Base-by-base conservation (phyloP, 1,140 invertebrate species). In the Drosophila chauvacae region DNA sequence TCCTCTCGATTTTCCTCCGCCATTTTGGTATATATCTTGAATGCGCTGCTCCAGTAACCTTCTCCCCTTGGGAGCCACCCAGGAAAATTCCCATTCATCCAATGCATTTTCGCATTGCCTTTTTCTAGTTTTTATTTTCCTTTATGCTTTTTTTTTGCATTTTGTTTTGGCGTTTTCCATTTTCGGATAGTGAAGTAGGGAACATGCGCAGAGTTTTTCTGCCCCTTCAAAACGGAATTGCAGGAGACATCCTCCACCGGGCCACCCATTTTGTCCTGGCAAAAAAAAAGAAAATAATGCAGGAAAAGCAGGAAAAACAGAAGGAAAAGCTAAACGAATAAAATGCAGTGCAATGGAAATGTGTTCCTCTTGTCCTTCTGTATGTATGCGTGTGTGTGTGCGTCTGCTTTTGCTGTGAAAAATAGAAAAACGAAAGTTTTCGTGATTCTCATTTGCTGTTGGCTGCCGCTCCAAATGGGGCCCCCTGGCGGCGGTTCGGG, bases 381-480 rank as follows among this genome's bases (percentile, higher is more conserved):
- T 26, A 16, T 68, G 13, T 1, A 5, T 2, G 30, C 10, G 30
- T 30, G 7, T 18, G 7, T 63, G 18, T 45, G 18, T 30, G 35
- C 11, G 35, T 71, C 28, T 72, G 66, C 44, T 58, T 90, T 37
- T 72, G 53, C 53, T 90, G 85, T 66, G 83, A 91, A 91, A 88
- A 91, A 91, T 88, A 87, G 84, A 91, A 88, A 88, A 91, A 91
- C 73, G 74, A 84, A 83, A 91, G 77, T 88, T 79, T 88, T 84
- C 85, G 63, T 84, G 85, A 76, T 88, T 88, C 87, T 81, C 85
- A 88, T 88, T 88, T 88, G 85, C 85, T 88, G 84, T 80, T 84
- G 77, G 73, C 80, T 45, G 65, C 66, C 58, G 65, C 76, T 84
- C 85, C 82, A 70, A 88, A 74, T 88, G 85, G 77, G 53, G 73